A percentile compares a stretch with the other conserved stretches of the same genome.
Evolutionary conservation across 2,113 vertebrate genomes (phyloP).

Genomic region (Mesocricetus auratus): DNA sequence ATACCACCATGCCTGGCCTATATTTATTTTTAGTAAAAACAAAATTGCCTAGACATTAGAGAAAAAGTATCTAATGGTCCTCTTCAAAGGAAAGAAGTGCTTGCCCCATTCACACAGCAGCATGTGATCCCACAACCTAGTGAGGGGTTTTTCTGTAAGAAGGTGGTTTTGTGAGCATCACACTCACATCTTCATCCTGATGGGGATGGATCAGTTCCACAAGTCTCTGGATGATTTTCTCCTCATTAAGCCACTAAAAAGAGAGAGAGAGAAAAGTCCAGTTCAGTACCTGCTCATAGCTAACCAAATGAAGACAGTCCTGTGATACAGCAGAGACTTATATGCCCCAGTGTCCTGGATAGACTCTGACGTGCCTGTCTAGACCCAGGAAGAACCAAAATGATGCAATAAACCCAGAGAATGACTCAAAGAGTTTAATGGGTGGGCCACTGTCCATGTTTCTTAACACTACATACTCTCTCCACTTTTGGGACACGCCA

Average conservation of each 20-base stretch:
- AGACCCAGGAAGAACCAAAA: neutral
- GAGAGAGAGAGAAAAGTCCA: neutral
- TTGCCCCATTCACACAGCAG: neutral
- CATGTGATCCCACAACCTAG: rapidly evolving
- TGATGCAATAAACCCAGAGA: neutral
- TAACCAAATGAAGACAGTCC: neutral
- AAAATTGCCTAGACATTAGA: neutral
- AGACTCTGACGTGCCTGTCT: neutral
- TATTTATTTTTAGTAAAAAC: constrained; percentile 4
- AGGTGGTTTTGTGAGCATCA: rapidly evolving
- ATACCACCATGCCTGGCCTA: neutral
- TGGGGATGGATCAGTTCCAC: constrained; percentile 94
- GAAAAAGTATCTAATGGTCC: neutral
- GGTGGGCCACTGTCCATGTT: rapidly evolving
- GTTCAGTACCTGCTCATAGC: neutral
- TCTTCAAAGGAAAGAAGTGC: neutral
- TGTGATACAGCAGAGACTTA: neutral
- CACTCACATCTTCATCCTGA: constrained; percentile 96
- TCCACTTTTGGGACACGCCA: neutral
- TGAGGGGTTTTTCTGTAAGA: neutral
- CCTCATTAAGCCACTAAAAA: constrained; percentile 95
- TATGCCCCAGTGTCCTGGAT: rapidly evolving
- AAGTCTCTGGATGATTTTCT: constrained; percentile 94
- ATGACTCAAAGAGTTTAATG: too few species aligned
- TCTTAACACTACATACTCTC: rapidly evolving